Percentiles rank a stretch among this genome's conserved stretches.
Evolutionary conservation across 1,140 invertebrate genomes (phyloP).

Genomic region (Chrysomallon squamiferum): DNA sequence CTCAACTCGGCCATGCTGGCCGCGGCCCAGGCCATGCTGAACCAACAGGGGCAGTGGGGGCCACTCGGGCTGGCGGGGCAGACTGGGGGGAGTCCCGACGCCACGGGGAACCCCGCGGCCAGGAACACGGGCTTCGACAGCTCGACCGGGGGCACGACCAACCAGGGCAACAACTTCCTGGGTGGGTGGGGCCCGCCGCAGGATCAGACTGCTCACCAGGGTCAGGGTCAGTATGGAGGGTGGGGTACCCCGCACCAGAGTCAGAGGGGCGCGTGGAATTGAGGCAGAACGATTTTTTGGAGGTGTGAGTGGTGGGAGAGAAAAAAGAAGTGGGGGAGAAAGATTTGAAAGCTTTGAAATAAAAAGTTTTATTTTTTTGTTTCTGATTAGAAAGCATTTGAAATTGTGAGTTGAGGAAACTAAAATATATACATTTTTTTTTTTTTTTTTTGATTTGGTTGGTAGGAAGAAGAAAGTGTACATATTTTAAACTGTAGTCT

Average conservation of each 20-base stretch:
- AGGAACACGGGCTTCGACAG: neutral
- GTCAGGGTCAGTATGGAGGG: conserved; percentile 9
- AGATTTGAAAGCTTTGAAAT: too few species aligned
- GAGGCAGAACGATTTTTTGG: too few species aligned
- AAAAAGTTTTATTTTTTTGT: too few species aligned
- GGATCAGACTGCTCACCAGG: neutral
- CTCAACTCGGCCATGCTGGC: conserved; percentile 57
- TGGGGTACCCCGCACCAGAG: neutral
- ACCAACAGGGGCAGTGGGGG: conserved; percentile 47
- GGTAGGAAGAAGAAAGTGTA: too few species aligned
- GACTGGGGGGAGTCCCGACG: conserved; percentile 29
- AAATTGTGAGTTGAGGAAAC: too few species aligned
- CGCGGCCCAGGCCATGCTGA: conserved; percentile 55
- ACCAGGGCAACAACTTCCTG: neutral
- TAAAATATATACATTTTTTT: too few species aligned
- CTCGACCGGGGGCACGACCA: neutral
- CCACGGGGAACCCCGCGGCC: conserved; percentile 10
- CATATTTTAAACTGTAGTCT: too few species aligned
- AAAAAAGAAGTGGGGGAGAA: too few species aligned
- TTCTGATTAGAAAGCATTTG: too few species aligned
- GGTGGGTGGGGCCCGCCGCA: neutral
- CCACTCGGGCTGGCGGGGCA: conserved; percentile 39
- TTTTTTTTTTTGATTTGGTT: too few species aligned
- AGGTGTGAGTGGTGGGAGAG: neutral
- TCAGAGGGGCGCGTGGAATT: neutral